Evolutionary conservation across 2,888 invertebrate species (phyloP), one percentile per base, ranked within the genome.

Genomic region (Gibbula magus): DNA sequence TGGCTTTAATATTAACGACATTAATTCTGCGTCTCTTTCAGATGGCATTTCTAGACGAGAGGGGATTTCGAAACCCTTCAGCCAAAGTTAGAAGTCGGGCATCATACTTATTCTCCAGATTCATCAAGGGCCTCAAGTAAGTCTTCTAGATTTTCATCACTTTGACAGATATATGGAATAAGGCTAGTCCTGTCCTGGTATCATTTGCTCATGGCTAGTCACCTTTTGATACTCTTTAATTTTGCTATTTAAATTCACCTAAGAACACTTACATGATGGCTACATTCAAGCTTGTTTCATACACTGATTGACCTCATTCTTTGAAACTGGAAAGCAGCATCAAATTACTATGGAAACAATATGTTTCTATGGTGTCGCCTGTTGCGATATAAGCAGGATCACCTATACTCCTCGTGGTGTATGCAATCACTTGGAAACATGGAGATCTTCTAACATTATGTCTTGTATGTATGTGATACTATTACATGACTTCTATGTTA

Each of bases 101-200:
- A 54, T 93, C 94, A 13, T 94, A 94, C 87, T 91, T 95, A 2
- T 94, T 95, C 88, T 94, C 94, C 10, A 92, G 94, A 81, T 94
- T 94, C 88, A 93, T 94, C 56, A 94, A 94, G 88, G 92, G 93
- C 80, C 91, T 94, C 51, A 94, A 94, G 94, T 94, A 91, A 89
- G 93, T 85, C 5, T 81, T 29, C 13, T 54, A 16, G 45, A 45
- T 10, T 45, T 45, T 45, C 35, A 35, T 35, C 35, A 35, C 4
- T 35, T 8, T 8, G 35, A 35, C 35, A 35, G 8, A 8, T 35
- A 8, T 35, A 35, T 35, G 35, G 8, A 35, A n/a, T n/a, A 35
- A 35, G 35, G 35, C 35, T 35, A 5, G 35, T 35, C 8, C 35
- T 35, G 8, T 5, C 35, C 8, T 8, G 3, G 35, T 35, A 35